Conservation (phyloP, 2,888 invertebrate genomes). For the Smittia aterrima region DNA sequence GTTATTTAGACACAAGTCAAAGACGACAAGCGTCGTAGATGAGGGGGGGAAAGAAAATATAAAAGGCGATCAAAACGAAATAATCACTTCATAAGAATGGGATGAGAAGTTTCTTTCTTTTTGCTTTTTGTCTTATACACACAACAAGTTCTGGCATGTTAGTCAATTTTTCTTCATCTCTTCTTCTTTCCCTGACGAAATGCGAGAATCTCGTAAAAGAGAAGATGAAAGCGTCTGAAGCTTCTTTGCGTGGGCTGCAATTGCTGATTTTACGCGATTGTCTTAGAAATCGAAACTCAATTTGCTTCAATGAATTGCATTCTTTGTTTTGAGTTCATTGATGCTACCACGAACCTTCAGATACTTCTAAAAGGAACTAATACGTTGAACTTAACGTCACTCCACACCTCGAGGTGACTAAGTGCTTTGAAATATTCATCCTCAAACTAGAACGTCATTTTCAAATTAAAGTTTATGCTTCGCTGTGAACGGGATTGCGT, state of each 20-base stretch:
- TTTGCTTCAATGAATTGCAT: no score
- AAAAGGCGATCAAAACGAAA: slow-evolving; percentile 6
- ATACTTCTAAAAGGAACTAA: no score
- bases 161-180: no score
- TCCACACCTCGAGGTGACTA: no score
- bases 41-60: background rate
- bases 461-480: no score
- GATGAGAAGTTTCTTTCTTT: no score
- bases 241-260: background rate
- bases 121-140: slow-evolving; percentile 1
- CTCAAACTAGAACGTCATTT: no score
- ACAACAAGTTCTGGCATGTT: slow-evolving; percentile 34
- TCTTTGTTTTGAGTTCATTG: no score
- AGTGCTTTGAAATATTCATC: no score
- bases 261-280: background rate
- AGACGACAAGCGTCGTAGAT: background rate
- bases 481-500: no score
- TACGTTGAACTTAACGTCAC: no score
- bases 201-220: background rate
- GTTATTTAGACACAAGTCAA: background rate
- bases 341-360: no score
- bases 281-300: background rate
- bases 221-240: background rate
- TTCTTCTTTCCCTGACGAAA: background rate
- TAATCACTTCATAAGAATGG: slow-evolving; percentile 13